Percentiles rank a stretch among this genome's conserved stretches.
Conservation (phyloP, 2,888 invertebrate genomes). For the Nasonovia ribisnigri region DNA sequence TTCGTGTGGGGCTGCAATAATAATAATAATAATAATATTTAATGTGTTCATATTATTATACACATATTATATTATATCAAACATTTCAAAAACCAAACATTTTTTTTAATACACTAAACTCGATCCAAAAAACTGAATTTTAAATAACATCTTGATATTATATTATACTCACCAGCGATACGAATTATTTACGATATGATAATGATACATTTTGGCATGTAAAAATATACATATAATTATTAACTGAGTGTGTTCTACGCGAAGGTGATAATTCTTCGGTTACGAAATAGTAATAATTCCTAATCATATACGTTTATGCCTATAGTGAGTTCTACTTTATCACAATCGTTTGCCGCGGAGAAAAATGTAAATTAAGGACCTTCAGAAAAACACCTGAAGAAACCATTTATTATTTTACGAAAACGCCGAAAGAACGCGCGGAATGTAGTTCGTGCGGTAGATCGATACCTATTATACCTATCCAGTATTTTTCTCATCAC, state of each 20-base stretch:
- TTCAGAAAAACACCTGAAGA: conserved; percentile 32
- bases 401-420: not conserved
- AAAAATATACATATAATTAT: not conserved
- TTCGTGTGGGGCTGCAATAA: not conserved
- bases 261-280: conserved; percentile 26
- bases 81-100: not conserved
- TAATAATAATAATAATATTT: not conserved
- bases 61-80: not conserved
- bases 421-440: conserved; percentile 29
- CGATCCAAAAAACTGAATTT: not conserved
- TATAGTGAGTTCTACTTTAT: not conserved
- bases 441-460: not conserved
- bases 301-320: not conserved
- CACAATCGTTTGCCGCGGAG: conserved; percentile 11
- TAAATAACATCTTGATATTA: not conserved
- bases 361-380: conserved; percentile 48
- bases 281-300: conserved; percentile 31
- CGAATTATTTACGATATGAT: not conserved
- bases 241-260: not conserved
- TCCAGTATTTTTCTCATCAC: not conserved
- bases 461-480: not conserved
- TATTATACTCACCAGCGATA: not conserved
- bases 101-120: not conserved
- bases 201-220: not conserved
- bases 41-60: not conserved